Conservation (phyloP, 2,797 vertebrate species). For the Octomys mimax region DNA sequence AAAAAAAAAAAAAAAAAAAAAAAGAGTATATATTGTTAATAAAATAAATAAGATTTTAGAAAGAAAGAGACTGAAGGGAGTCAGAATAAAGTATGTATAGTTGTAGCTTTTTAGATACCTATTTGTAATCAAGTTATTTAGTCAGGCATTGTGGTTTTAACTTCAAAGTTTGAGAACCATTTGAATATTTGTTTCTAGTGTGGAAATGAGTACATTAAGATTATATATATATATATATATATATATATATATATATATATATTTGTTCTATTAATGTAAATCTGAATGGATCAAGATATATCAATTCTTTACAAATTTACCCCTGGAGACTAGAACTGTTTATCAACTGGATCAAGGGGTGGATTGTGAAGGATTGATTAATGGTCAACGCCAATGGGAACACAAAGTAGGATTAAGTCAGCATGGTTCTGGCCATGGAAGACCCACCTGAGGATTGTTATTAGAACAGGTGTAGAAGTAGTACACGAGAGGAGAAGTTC, state of each 20-base stretch:
- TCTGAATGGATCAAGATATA: neutral
- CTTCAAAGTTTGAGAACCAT: neutral
- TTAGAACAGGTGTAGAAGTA: neutral
- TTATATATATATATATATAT: no score
- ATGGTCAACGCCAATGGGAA: neutral
- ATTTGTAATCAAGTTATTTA: neutral
- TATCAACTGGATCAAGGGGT: neutral
- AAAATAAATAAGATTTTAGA: neutral
- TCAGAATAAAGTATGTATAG: neutral
- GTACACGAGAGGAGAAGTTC: neutral
- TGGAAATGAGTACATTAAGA: neutral
- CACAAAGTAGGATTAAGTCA: neutral
- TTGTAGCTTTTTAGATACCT: neutral
- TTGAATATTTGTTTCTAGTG: neutral
- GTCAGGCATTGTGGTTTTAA: neutral
- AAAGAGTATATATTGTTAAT: neutral
- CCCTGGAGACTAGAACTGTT: neutral
- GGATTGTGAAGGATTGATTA: neutral
- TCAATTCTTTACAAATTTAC: neutral
- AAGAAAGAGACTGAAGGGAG: neutral
- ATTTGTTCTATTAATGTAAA: neutral
- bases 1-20: no score
- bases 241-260: neutral
- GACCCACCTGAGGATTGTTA: neutral
- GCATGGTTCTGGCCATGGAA: neutral